These are phyloP conservation scores for Lepidurus couesii DNA, from an alignment of 1,140 invertebrate species.

Conservation along the genomic window DNA sequence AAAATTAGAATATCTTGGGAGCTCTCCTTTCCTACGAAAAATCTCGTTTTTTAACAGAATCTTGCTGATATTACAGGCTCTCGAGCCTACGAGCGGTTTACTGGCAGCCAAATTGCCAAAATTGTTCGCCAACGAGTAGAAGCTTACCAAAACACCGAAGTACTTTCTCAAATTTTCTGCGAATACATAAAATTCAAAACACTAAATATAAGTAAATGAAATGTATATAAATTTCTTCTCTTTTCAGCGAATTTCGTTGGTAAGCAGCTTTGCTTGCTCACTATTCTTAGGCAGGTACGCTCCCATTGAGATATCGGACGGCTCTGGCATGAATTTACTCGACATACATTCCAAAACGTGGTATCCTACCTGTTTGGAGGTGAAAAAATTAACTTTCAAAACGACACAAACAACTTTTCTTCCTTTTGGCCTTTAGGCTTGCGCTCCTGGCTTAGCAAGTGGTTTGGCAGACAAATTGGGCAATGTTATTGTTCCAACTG, in stretches of 20 bases:
- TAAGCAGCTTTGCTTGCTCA: constrained; percentile 86
- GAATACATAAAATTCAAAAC: neutral
- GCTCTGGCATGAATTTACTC: constrained; percentile 93
- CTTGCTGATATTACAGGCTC: constrained; percentile 85
- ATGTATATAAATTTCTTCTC: constrained; percentile 33
- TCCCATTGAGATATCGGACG: constrained; percentile 85
- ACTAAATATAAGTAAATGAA: constrained; percentile 16
- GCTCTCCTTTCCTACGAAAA: neutral
- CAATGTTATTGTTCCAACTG: constrained; percentile 61
- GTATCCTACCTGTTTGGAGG: constrained; percentile 67
- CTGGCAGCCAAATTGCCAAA: constrained; percentile 87
- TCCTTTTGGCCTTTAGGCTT: constrained; percentile 49
- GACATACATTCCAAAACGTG: constrained; percentile 75
- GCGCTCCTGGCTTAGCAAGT: constrained; percentile 60
- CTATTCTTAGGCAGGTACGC: constrained; percentile 84
- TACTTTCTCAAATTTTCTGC: constrained; percentile 42
- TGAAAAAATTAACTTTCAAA: constrained; percentile 38
- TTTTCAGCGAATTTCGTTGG: constrained; percentile 76
- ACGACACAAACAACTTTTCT: constrained; percentile 32
- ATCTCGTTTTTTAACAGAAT: constrained; percentile 50
- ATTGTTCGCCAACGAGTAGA: constrained; percentile 64
- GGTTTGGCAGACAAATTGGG: constrained; percentile 61
- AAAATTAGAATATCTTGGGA: neutral
- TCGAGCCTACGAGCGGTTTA: constrained; percentile 87
- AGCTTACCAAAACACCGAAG: constrained; percentile 74